These are phyloP conservation scores for Chiloscyllium plagiosum DNA, from an alignment of 2,113 vertebrate genomes.

Conservation along the genomic window DNA sequence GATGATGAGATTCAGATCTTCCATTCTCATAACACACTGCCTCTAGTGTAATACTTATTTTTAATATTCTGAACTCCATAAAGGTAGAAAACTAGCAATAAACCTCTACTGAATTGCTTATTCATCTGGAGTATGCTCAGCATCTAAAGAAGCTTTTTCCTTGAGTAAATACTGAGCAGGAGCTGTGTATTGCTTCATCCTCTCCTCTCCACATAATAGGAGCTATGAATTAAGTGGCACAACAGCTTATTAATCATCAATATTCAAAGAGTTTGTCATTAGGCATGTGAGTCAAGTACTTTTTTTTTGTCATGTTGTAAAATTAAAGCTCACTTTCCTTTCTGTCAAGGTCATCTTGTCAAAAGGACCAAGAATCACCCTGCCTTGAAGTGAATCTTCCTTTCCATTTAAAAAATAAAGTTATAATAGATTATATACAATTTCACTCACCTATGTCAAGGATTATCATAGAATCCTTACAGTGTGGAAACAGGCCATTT, in stretches of 20 bases:
- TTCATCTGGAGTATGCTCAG: background rate
- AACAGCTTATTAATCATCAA: conserved; percentile 25
- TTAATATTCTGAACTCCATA: background rate
- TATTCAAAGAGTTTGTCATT: conserved; percentile 34
- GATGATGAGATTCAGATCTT: background rate
- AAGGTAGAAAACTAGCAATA: background rate
- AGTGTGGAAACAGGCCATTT: no score
- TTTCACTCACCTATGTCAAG: background rate
- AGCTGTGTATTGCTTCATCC: conserved; percentile 5
- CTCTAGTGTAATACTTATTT: background rate
- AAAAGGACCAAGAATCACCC: background rate
- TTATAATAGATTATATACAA: background rate
- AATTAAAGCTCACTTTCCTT: conserved; percentile 37
- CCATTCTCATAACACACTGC: background rate
- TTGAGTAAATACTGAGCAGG: background rate
- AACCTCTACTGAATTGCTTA: background rate
- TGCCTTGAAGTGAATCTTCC: background rate
- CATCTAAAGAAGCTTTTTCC: background rate
- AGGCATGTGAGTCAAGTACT: conserved; percentile 38
- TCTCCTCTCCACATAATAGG: background rate
- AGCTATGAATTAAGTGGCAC: conserved; percentile 9
- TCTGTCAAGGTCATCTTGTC: conserved; percentile 38
- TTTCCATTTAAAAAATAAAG: background rate
- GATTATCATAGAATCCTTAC: no score
- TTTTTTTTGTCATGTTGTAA: conserved; percentile 41